A percentile compares a stretch with the other conserved stretches of the same genome.
Evolutionary conservation across 2,888 invertebrate genomes (phyloP).

Genomic region (Microplitis manilae): DNA sequence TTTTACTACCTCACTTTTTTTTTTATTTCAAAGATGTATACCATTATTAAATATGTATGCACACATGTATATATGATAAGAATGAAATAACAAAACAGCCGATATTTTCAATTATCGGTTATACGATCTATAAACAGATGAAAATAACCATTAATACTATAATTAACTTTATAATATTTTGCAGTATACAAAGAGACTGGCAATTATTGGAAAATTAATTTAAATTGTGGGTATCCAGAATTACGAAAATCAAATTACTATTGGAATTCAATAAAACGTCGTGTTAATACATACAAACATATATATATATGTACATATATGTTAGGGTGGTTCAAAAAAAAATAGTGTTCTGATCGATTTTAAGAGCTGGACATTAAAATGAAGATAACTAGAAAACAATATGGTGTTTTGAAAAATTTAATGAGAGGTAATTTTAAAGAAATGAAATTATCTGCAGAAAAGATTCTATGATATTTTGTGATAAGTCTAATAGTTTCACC

Average conservation of each 20-base stretch:
- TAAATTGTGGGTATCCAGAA: background rate
- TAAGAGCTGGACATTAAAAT: no score
- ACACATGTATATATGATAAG: background rate
- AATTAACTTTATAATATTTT: background rate
- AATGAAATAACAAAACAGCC: background rate
- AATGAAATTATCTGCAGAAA: no score
- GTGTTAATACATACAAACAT: background rate
- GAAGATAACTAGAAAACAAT: no score
- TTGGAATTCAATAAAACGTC: background rate
- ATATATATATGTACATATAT: background rate
- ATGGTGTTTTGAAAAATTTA: no score
- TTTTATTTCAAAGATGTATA: background rate
- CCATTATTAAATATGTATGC: background rate
- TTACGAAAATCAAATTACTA: background rate
- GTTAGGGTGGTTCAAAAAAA: no score
- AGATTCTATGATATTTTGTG: no score
- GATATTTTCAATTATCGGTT: slow-evolving; percentile 1
- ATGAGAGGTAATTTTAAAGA: no score
- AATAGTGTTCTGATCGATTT: no score
- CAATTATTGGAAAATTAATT: slow-evolving; percentile 1
- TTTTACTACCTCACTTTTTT: background rate
- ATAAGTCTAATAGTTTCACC: no score
- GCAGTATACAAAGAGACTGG: background rate
- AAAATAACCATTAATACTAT: background rate
- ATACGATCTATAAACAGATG: background rate